Base-by-base conservation (phyloP, 2,888 invertebrate genomes). In the Mamestra brassicae region DNA sequence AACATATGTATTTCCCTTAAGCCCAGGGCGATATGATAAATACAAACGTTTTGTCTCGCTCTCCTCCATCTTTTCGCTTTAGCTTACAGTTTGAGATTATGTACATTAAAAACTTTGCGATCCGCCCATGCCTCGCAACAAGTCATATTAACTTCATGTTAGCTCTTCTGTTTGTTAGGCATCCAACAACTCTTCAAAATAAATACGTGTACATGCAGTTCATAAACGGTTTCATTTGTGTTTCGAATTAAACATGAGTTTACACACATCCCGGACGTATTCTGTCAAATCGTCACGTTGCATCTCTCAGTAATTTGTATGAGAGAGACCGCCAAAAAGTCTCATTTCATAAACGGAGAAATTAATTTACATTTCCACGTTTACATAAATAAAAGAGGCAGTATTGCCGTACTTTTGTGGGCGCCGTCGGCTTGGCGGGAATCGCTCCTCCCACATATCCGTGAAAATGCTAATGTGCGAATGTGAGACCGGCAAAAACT, bases 321-420 rank as follows among this genome's bases (percentile, higher is more conserved):
- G 86, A 87, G 86, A 88, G 85, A 88, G 85, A 85, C 89, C 89
- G 84, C 87, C 90, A 90, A 92, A 94, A 94, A 91, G 89, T 92
- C 90, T 92, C 88, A 88, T 93, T 93, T 91, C 89, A 92, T 93
- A 92, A 94, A 92, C 90, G 92, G 87, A 86, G 88, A 92, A 93
- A 94, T 94, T 94, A 95, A 95, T 94, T 94, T 94, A 92, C 93
- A 95, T 94, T 94, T 92, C 89, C 90, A 89, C 93, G 90, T 92
- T 94, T 92, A 93, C 92, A 92, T 94, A 93, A 93, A 94, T 93
- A 93, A 92, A 90, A 91, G 88, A 88, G 90, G 88, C 87, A 85
- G 88, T 92, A 92, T 91, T 91, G 91, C 91, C 89, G 87, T 90
- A 87, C 89, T 88, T 89, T 92, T 90, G 89, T 85, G 89, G 89